These are phyloP conservation scores for Aspidiotus destructor DNA, from an alignment of 2,888 invertebrate genomes.

Conservation along the genomic window DNA sequence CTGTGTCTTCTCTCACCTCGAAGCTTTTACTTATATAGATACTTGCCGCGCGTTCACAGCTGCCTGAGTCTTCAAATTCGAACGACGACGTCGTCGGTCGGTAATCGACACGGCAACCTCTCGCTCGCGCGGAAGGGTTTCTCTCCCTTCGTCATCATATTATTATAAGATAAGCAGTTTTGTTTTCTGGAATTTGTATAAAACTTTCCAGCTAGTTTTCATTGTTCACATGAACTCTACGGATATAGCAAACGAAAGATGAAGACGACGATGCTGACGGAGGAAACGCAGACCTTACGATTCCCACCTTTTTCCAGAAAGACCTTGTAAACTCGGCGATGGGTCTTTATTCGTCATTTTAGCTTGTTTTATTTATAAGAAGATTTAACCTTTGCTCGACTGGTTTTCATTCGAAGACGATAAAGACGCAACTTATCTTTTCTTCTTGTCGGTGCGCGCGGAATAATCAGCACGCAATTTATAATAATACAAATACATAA, in stretches of 20 bases:
- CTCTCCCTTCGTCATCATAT: neutral
- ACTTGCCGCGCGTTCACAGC: slow-evolving; percentile 25
- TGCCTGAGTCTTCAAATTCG: slow-evolving; percentile 29
- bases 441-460: slow-evolving; percentile 13
- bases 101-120: slow-evolving; percentile 29
- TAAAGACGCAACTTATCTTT: slow-evolving; percentile 34
- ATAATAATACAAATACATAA: neutral
- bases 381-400: slow-evolving; percentile 32
- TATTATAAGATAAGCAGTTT: slow-evolving; percentile 33
- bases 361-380: slow-evolving; percentile 27
- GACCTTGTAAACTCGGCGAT: slow-evolving; percentile 17
- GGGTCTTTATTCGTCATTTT: slow-evolving; percentile 23
- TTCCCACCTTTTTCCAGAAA: slow-evolving; percentile 28
- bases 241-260: neutral
- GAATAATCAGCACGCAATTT: slow-evolving; percentile 4
- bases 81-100: slow-evolving; percentile 9
- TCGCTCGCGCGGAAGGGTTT: slow-evolving; percentile 16
- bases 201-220: slow-evolving; percentile 28
- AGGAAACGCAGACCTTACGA: slow-evolving; percentile 27
- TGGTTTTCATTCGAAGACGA: slow-evolving; percentile 24
- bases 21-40: slow-evolving; percentile 17
- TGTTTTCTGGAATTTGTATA: slow-evolving; percentile 29
- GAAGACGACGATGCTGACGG: slow-evolving; percentile 14
- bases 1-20: neutral
- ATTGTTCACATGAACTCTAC: slow-evolving; percentile 11